Evolutionary conservation across 2,113 vertebrate species (phyloP).

Genomic region (Bothrops jararaca): DNA sequence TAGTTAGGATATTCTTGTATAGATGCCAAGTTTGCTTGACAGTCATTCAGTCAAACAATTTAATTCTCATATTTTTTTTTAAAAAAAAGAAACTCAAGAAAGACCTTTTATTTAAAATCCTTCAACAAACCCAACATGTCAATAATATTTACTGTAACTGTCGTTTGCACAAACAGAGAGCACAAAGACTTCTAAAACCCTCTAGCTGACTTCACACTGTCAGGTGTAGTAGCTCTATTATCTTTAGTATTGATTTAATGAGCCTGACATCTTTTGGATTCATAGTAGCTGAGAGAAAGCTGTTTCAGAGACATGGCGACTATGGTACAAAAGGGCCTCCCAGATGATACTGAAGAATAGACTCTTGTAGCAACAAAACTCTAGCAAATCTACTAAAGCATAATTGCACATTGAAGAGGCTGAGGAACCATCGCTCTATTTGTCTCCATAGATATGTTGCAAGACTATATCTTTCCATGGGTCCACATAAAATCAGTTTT

Average conservation of each 20-base stretch:
- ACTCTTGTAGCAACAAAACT: neutral
- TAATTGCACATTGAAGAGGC: neutral
- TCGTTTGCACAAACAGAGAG: conserved; percentile 36
- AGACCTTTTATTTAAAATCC: neutral
- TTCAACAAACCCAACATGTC: conserved; percentile 19
- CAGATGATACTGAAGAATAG: neutral
- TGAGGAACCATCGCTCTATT: too few species aligned
- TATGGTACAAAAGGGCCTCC: conserved; percentile 4
- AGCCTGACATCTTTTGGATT: conserved; percentile 12
- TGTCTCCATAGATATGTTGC: neutral
- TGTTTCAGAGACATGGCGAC: conserved; percentile 12
- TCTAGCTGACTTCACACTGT: conserved; percentile 4
- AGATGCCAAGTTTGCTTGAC: conserved; percentile 44
- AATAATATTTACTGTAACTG: conserved; percentile 24
- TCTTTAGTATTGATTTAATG: conserved; percentile 24
- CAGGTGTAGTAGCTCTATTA: neutral
- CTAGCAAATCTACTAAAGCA: neutral
- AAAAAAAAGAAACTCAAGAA: conserved; percentile 29
- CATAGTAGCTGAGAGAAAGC: neutral
- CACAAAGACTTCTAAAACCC: neutral
- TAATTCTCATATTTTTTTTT: conserved; percentile 23
- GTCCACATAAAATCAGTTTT: neutral
- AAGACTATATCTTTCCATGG: neutral
- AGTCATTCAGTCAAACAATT: conserved; percentile 38
- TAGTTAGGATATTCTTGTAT: conserved; percentile 34